Percentiles rank a stretch among this genome's conserved stretches.
These are phyloP conservation scores for Hycleus phaleratus DNA, from an alignment of 1,140 invertebrate species.

Conservation along the genomic window DNA sequence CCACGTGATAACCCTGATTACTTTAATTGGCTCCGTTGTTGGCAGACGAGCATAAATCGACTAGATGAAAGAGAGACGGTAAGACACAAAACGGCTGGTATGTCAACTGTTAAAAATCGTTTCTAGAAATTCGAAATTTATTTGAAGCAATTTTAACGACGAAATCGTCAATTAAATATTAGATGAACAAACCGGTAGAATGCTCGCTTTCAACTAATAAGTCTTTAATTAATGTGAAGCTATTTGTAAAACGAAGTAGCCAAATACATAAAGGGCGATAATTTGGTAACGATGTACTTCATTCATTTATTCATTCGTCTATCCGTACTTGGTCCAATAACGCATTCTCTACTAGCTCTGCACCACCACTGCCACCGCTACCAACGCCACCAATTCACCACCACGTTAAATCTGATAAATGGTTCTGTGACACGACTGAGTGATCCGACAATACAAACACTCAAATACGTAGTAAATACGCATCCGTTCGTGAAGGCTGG, in stretches of 20 bases:
- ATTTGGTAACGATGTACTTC: constrained; percentile 18
- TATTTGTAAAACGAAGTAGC: constrained; percentile 15
- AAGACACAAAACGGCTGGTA: too few species aligned
- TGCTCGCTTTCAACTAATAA: constrained; percentile 3
- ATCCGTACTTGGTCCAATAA: not conserved
- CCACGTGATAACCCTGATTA: constrained; percentile 35
- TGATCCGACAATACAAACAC: constrained; percentile 42
- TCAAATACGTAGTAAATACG: constrained; percentile 42
- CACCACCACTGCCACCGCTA: not conserved
- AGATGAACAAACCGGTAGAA: too few species aligned
- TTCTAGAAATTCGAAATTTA: too few species aligned
- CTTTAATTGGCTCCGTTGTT: constrained; percentile 30
- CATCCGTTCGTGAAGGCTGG: constrained; percentile 30
- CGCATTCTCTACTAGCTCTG: not conserved
- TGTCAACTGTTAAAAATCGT: too few species aligned
- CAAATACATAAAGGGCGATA: constrained; percentile 17
- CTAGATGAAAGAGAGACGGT: too few species aligned
- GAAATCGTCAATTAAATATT: too few species aligned
- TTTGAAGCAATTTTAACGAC: too few species aligned
- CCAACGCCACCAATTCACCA: not conserved
- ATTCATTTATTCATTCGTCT: constrained; percentile 3
- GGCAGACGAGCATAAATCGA: constrained; percentile 9
- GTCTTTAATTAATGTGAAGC: constrained; percentile 12
- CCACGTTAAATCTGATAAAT: constrained; percentile 38
- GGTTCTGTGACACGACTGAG: constrained; percentile 38